Base-by-base conservation (phyloP, 2,797 vertebrate genomes). In the Sebastes trivittatus region DNA sequence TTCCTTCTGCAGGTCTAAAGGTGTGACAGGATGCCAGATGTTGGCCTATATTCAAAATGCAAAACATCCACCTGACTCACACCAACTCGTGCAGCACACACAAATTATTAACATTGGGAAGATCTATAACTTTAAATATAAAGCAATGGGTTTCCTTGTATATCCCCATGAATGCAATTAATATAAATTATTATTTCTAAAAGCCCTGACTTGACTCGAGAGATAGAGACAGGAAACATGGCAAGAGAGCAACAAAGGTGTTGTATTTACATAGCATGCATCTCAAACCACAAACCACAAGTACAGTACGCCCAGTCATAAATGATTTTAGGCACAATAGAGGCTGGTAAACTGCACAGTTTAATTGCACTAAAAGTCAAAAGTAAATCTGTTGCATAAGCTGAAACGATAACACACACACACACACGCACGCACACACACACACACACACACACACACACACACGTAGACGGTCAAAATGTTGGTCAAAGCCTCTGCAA, bases 1-100 rank as follows among this genome's bases (percentile, higher is more conserved):
- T 46, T 18, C 42, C 16, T 18, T 18, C 42, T 18, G 42, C 16
- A 7, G 6, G 16, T 18, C 68, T 18, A 32, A 55, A 75, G 75
- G 75, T 81, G 73, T 87, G 85, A 84, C 85, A 84, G 78, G 30
- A 63, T 59, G 75, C 79, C 88, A 91, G 90, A 88, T 94, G 89
- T 85, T 87, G 79, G 69, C 90, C 86, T 81, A 89, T 60, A 89
- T 87, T 63, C 77, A 69, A 27, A 75, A 87, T 93, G 85, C 84
- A 87, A 88, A 93, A 79, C 75, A 38, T 83, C 74, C 89, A 89
- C 79, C 88, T 87, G 88, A 85, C 73, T 75, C 74, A 34, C 56
- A 52, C 46, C 23, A 18, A 55, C 25, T 36, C 9, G 7, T 16
- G 9, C 46, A 34, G 22, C 32, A 58, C 36, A 75, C 11, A 65